Percentiles rank a stretch among this genome's conserved stretches.
Evolutionary conservation across 2,888 invertebrate species (phyloP).

Genomic region (Acheta domesticus): DNA sequence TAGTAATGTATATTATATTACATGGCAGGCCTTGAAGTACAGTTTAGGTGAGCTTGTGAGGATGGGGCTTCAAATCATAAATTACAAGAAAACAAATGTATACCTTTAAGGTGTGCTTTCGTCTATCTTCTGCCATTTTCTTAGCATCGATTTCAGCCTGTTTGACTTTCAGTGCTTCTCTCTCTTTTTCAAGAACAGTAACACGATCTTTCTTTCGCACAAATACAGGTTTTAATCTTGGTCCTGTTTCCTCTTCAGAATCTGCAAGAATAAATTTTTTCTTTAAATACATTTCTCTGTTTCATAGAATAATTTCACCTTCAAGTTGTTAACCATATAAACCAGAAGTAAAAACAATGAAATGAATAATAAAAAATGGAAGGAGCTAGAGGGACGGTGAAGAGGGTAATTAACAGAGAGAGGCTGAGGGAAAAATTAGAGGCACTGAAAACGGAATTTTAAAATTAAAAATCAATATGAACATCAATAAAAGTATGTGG

Average conservation of each 20-base stretch:
- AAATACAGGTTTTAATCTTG: conserved; percentile 90
- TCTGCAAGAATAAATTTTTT: conserved; percentile 48
- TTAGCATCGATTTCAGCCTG: conserved; percentile 79
- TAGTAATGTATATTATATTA: too few species aligned
- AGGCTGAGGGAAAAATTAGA: too few species aligned
- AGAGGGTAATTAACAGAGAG: too few species aligned
- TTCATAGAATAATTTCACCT: conserved; percentile 2
- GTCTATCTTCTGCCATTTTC: conserved; percentile 81
- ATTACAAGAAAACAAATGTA: not conserved
- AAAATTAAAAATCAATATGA: too few species aligned
- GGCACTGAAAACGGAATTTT: too few species aligned
- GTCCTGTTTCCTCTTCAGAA: conserved; percentile 87
- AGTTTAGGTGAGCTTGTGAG: too few species aligned
- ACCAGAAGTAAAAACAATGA: too few species aligned
- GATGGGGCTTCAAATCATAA: too few species aligned
- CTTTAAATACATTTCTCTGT: not conserved
- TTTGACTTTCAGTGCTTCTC: conserved; percentile 78
- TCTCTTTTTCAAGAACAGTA: conserved; percentile 91
- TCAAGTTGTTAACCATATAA: not conserved
- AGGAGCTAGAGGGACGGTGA: too few species aligned
- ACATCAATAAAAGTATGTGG: too few species aligned
- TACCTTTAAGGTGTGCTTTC: conserved; percentile 78
- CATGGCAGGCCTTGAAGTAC: too few species aligned
- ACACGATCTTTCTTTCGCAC: conserved; percentile 90
- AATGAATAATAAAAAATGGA: too few species aligned